Evolutionary conservation across 2,888 invertebrate species (phyloP), one percentile per base, ranked within the genome.

Genomic region (Tetheella fluctuosa): DNA sequence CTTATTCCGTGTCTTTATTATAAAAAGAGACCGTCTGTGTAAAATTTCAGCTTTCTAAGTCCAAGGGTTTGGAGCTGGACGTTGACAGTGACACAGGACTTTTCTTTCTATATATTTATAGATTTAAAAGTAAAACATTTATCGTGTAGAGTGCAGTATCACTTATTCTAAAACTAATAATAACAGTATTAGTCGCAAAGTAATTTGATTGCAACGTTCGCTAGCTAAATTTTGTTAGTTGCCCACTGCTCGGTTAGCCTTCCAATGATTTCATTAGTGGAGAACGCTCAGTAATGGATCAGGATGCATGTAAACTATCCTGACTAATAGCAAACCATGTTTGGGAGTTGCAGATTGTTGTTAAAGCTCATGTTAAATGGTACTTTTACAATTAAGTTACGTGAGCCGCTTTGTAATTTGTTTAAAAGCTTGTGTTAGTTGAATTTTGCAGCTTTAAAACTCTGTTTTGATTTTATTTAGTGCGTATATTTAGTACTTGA

Each of bases 191-290:
- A 17, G 17, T 39, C 4, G 17, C 23, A 1, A 34, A 39, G 30
- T 34, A 64, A 60, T 59, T 63, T 57, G n/a, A 58, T 57, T 64
- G 59, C 58, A 58, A 58, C 10, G 48, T 48, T 10, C 10, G 48
- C 39, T 60, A 68, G 68, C 67, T 70, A 74, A 79, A 78, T 77
- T 81, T 81, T 48, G 79, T 83, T 80, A 73, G 75, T 70, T 73
- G 69, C 71, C 65, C 71, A 77, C 74, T 68, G 75, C 65, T 62
- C 67, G 77, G 81, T 76, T 70, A 79, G 76, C 59, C 61, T 57
- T 67, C 71, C 74, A 79, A 81, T 84, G 83, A 85, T 83, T 83
- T 74, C 62, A 82, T 85, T 85, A 85, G 67, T 39, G 55, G 59
- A 58, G 55, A 69, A 56, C 62, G 60, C 63, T 56, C 63, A 59